A percentile compares a stretch with the other conserved stretches of the same genome.
These are phyloP conservation scores for Eubasilissa regina DNA, from an alignment of 1,140 invertebrate genomes.

Conservation along the genomic window DNA sequence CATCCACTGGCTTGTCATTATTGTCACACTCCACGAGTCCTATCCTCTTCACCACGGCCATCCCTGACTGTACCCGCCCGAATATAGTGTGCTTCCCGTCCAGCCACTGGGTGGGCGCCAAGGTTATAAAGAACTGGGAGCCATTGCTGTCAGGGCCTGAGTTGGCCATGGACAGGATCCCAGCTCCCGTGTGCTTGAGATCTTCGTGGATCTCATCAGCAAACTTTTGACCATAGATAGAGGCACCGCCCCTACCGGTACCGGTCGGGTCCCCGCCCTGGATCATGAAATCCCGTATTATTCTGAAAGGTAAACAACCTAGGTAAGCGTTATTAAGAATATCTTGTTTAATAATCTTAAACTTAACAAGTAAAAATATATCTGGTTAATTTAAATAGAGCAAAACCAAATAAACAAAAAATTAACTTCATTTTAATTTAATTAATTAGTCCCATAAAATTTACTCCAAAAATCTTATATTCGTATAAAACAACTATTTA, in stretches of 20 bases:
- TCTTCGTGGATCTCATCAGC: conserved; percentile 96
- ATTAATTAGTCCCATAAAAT: too few relatives aligned
- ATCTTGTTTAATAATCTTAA: too few relatives aligned
- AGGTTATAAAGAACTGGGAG: conserved; percentile 98
- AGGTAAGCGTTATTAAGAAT: too few relatives aligned
- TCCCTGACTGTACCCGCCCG: conserved; percentile 89
- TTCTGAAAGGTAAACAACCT: conserved; percentile 18
- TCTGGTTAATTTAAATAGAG: too few relatives aligned
- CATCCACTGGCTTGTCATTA: conserved; percentile 91
- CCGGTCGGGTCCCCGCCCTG: conserved; percentile 96
- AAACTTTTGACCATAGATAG: conserved; percentile 96
- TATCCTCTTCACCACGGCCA: conserved; percentile 92
- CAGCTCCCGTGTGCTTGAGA: conserved; percentile 93
- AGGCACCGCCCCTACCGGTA: conserved; percentile 94
- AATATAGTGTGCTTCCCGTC: conserved; percentile 99
- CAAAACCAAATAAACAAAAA: too few relatives aligned
- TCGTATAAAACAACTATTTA: too few relatives aligned
- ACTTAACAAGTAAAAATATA: too few relatives aligned
- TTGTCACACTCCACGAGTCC: conserved; percentile 94
- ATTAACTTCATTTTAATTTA: too few relatives aligned
- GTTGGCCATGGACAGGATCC: conserved; percentile 84
- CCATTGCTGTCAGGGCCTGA: conserved; percentile 97
- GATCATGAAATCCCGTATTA: conserved; percentile 93
- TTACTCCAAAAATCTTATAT: too few relatives aligned
- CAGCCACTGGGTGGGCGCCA: conserved; percentile 97